A percentile compares a stretch with the other conserved stretches of the same genome.
These are phyloP conservation scores for Pluvialis apricaria DNA, from an alignment of 2,113 vertebrate genomes.

Conservation along the genomic window DNA sequence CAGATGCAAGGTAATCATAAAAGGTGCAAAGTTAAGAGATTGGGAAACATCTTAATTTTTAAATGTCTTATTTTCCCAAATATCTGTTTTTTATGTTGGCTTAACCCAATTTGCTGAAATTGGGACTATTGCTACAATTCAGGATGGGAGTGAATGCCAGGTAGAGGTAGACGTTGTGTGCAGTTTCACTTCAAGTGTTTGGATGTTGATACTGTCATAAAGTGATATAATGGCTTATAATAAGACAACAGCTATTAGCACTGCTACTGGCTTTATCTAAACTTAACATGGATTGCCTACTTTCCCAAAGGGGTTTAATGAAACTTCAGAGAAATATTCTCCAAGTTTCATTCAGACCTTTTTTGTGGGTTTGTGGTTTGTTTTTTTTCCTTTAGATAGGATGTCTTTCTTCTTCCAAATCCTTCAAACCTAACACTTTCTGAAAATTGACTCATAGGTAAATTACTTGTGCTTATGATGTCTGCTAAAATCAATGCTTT, in stretches of 20 bases:
- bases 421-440: neutral
- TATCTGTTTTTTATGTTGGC: neutral
- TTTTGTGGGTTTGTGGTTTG: neutral
- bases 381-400: neutral
- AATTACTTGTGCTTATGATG: neutral
- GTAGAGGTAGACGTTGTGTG: neutral
- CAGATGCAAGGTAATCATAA: neutral
- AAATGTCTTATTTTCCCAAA: neutral
- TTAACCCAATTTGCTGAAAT: neutral
- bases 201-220: neutral
- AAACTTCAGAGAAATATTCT: neutral
- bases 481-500: neutral
- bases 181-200: neutral
- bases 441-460: neutral
- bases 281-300: neutral
- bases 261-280: neutral
- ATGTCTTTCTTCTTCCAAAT: neutral
- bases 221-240: neutral
- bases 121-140: neutral
- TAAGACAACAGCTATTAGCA: neutral
- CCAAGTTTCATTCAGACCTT: neutral
- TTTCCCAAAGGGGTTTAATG: neutral
- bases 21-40: neutral
- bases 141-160: neutral
- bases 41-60: neutral